Evolutionary conservation across 2,113 vertebrate species (phyloP), one percentile per base, ranked within the genome.

Genomic region (Corythornis vintsioides): DNA sequence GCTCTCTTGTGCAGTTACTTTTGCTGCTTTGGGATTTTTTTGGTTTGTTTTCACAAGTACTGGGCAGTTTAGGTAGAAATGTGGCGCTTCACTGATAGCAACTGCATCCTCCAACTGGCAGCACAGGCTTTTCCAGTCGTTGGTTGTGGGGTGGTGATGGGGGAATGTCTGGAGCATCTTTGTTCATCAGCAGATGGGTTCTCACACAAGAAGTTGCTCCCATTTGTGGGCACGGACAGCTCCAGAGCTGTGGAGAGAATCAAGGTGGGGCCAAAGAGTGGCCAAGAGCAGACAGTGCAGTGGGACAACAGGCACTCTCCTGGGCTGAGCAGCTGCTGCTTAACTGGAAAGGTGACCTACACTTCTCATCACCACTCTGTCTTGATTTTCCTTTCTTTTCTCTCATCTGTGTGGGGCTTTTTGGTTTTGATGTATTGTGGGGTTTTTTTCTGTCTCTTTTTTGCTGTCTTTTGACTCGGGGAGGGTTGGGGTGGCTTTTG

Each of bases 251-350:
- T 0, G 1, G 13, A n/a, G 19, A 40, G 29, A 35, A 43, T 31
- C 38, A 10, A 29, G 55, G 65, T 38, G 2, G 15, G 45, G 20
- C 50, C 60, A 5, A 42, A 20, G n/a, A 2, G 55, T 3, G 16
- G 55, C 50, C 2, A 7, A 33, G 0, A 26, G n/a, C n/a, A 45
- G n/a, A 4, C 63, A 13, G 35, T 13, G 7, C 29, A 5, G 15
- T 1, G 22, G 24, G 28, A 5, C 10, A 7, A 25, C 7, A 8
- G 15, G 31, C 0, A 2, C 59, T 10, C 4, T 14, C 4, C 0
- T 25, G 29, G 38, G 15, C 52, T 43, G 15, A 26, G 42, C 28
- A 26, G 55, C 17, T 70, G 20, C 7, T 6, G 20, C 7, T 29
- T 15, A 40, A 5, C 3, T 29, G 47, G 40, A 26, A 43, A 16